Evolutionary conservation across 2,797 vertebrate species (phyloP).

Genomic region (Neosilurus mollespiculum): DNA sequence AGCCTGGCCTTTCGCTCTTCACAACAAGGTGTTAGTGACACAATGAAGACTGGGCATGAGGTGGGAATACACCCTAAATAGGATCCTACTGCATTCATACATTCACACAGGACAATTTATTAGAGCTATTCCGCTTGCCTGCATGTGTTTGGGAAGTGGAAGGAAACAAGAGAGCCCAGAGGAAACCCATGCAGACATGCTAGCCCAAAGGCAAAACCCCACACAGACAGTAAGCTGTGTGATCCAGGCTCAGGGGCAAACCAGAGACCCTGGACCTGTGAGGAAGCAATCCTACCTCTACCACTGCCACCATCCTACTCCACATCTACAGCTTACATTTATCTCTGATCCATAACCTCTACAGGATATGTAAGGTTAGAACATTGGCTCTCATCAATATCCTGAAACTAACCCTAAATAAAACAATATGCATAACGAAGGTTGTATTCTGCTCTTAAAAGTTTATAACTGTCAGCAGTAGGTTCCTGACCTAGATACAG

Average conservation of each 20-base stretch:
- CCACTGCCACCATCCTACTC: too few relatives aligned
- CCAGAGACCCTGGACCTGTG: too few relatives aligned
- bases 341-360: neutral
- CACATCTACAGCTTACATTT: neutral
- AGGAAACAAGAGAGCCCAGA: too few relatives aligned
- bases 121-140: neutral
- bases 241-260: too few relatives aligned
- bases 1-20: neutral
- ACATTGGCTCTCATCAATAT: neutral
- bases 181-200: too few relatives aligned
- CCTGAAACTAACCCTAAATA: neutral
- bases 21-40: neutral
- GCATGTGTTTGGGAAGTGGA: neutral
- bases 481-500: slow-evolving; percentile 32
- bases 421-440: slow-evolving; percentile 4
- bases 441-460: slow-evolving; percentile 2
- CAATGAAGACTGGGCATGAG: neutral
- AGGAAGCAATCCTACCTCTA: too few relatives aligned
- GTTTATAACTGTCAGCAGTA: neutral
- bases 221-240: too few relatives aligned
- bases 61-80: neutral
- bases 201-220: too few relatives aligned
- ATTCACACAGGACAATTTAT: neutral
- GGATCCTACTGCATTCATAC: neutral
- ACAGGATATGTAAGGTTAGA: neutral